Percentiles rank a stretch among this genome's conserved stretches.
Evolutionary conservation across 2,797 vertebrate genomes (phyloP).

Genomic region (Australoheros facetus): DNA sequence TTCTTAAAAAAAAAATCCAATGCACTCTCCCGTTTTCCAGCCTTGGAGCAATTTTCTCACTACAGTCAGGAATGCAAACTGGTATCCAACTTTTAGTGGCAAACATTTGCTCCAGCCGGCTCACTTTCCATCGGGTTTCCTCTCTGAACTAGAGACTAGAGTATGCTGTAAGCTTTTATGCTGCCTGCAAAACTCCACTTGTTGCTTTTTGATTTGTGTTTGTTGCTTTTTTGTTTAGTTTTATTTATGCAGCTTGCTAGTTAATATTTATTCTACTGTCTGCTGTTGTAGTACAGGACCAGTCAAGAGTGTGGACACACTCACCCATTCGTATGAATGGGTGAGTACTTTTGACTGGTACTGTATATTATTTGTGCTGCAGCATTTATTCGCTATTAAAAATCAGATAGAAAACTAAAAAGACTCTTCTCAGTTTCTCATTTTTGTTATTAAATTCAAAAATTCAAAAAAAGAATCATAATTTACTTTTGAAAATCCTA

Average conservation of each 20-base stretch:
- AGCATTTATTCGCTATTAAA: neutral
- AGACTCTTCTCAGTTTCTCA: neutral
- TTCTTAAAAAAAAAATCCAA: neutral
- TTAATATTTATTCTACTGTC: neutral
- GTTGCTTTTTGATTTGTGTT: neutral
- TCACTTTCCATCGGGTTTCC: neutral
- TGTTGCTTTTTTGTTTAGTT: neutral
- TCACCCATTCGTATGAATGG: too few species aligned
- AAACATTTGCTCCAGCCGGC: conserved; percentile 13
- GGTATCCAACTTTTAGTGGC: conserved; percentile 16
- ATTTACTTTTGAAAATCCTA: neutral
- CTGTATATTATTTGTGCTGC: neutral
- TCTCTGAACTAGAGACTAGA: neutral
- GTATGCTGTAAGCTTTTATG: neutral
- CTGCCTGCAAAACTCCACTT: neutral
- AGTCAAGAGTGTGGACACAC: too few species aligned
- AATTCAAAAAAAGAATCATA: neutral
- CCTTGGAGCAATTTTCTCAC: conserved; percentile 17
- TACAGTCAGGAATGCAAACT: conserved; percentile 34
- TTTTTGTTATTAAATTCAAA: neutral
- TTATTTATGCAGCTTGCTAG: neutral
- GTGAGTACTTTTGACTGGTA: too few species aligned
- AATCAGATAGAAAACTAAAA: neutral
- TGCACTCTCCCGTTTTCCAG: neutral
- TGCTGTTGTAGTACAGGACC: too few species aligned